Base-by-base conservation (phyloP, 2,797 vertebrate genomes). In the Melanotaenia trifasciata region DNA sequence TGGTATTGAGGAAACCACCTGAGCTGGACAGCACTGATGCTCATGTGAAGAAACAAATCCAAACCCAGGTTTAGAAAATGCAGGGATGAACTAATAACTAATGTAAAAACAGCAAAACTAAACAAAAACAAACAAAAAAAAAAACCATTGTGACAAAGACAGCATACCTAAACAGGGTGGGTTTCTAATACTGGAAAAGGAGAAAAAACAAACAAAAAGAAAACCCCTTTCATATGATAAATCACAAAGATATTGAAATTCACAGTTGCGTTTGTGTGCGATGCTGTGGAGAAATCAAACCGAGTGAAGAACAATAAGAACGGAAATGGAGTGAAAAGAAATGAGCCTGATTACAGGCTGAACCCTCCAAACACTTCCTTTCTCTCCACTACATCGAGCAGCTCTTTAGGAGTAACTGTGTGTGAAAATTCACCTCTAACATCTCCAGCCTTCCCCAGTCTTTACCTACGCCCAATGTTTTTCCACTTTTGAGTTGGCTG, bases 101-200 rank as follows among this genome's bases (percentile, higher is more conserved):
- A 72, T 87, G 78, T 64, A 64, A 30, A 72, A 74, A 83, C 54
- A 73, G 71, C 45, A n/a, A 47, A 47, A 45, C 3, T 1, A 45
- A 20, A 45, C 16, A 43, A 16, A 16, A 43, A 43, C 4, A 43
- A 16, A 45, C 3, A 5, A 26, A 54, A 43, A 69, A 68, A 59
- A 73, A 59, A 68, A 74, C 58, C 56, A 67, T 35, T 74, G 84
- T 86, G 87, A 89, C 80, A 80, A 81, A 26, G 84, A 89, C 94
- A 90, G 87, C 88, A 89, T 95, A 89, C 78, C 83, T 87, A 87
- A 96, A 95, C 94, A 92, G 94, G 94, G 95, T 90, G 93, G 94
- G 96, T 95, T 87, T 94, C 96, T 99, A 99, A 99, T 98, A 99
- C 98, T 99, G 97, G 97, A 95, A 94, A 78, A 60, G 28, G 6